Base-by-base conservation (phyloP, 2,888 invertebrate species). In the Oasisia sp. region DNA sequence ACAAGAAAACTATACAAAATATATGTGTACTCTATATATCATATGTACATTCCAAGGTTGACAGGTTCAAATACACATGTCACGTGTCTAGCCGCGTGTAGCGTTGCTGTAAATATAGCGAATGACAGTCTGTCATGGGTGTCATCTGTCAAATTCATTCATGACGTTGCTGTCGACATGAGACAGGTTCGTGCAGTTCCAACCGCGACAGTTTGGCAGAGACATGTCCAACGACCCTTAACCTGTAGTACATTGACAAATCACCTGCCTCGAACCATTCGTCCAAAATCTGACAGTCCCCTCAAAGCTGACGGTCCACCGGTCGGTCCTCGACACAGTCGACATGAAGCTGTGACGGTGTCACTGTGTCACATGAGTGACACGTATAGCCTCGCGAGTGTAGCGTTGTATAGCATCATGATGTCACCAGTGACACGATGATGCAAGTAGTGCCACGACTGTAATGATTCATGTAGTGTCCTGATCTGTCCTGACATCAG, bases 401-500 rank as follows among this genome's bases (percentile, higher is more conserved):
- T 74, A 74, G 74, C 27, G 7, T 74, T 0, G 74, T 74, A 19
- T 74, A 74, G 27, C 27, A 27, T 74, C 74, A 74, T 27, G n/a
- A 74, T 74, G 74, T 74, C 27, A 74, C 74, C 74, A 19, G 74
- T 74, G 74, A 74, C 74, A 74, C 19, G 74, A 74, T 27, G 74
- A 74, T 27, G 27, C 74, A 27, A 19, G 4, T 74, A 74, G n/a
- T 74, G 74, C 27, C 74, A 74, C 7, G 74, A 74, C 74, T 7
- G 19, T 74, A 74, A 74, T 74, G 74, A 74, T 74, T 74, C 74
- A 74, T 74, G 19, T 74, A 74, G 74, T 74, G 74, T 74, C 74
- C n/a, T 74, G 74, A 74, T 27, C 74, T 74, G 74, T 74, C n/a
- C n/a, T 74, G 74, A 74, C 3, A 74, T 95, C 95, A 99, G 97